Percentiles rank a stretch among this genome's conserved stretches.
These are phyloP conservation scores for Hybognathus amarus DNA, from an alignment of 2,797 vertebrate species.

Conservation along the genomic window DNA sequence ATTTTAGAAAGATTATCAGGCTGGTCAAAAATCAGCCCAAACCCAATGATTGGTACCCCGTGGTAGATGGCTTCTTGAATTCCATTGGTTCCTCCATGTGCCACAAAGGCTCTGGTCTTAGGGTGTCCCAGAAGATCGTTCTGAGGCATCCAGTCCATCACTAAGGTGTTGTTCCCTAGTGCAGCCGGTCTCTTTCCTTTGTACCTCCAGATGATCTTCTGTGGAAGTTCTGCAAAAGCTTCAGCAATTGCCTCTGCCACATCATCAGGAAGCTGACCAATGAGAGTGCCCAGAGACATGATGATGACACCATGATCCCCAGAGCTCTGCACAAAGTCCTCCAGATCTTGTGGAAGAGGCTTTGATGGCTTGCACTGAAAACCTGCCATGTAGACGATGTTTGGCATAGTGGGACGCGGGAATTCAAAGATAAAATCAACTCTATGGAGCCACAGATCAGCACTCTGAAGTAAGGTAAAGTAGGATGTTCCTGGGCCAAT, in stretches of 20 bases:
- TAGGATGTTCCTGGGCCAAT: conserved; percentile 23
- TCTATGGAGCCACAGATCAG: conserved; percentile 63
- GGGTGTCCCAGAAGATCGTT: conserved; percentile 66
- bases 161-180: conserved; percentile 64
- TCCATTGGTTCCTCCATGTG: conserved; percentile 66
- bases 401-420: conserved; percentile 68
- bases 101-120: conserved; percentile 62
- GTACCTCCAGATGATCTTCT: conserved; percentile 63
- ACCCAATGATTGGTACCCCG: conserved; percentile 61
- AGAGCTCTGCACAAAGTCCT: conserved; percentile 66
- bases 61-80: conserved; percentile 66
- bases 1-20: conserved; percentile 62
- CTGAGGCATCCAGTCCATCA: conserved; percentile 66
- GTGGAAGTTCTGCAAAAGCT: conserved; percentile 62
- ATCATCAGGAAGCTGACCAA: conserved; percentile 52
- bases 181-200: conserved; percentile 53
- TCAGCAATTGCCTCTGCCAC: conserved; percentile 57
- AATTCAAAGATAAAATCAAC: conserved; percentile 66
- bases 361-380: conserved; percentile 66
- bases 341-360: conserved; percentile 63
- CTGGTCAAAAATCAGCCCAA: conserved; percentile 64
- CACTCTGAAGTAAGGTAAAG: conserved; percentile 18
- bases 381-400: conserved; percentile 66
- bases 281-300: conserved; percentile 65
- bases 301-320: conserved; percentile 68